Evolutionary conservation across 2,888 invertebrate species (phyloP).

Genomic region (Pyralis farinalis): DNA sequence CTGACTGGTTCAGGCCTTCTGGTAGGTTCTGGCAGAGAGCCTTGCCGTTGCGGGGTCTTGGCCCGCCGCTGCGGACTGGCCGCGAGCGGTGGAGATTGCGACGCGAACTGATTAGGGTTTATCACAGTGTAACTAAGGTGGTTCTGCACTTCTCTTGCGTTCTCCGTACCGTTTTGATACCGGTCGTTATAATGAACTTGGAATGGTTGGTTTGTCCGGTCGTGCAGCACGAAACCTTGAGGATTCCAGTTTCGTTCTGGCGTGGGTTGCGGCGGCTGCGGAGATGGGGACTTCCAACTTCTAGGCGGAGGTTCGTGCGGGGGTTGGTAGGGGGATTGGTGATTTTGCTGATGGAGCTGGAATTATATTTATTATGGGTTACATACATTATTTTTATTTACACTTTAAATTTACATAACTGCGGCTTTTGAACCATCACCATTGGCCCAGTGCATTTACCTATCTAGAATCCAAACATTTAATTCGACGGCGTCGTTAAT

Average conservation of each 20-base stretch:
- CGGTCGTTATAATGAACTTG: conserved; percentile 70
- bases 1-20: conserved; percentile 62
- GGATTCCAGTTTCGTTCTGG: conserved; percentile 64
- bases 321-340: conserved; percentile 35
- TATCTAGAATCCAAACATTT: too few species aligned
- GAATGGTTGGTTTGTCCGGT: conserved; percentile 61
- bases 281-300: conserved; percentile 68
- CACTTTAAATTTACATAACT: too few species aligned
- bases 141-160: conserved; percentile 70
- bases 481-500: too few species aligned
- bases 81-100: conserved; percentile 76
- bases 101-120: conserved; percentile 79
- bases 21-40: conserved; percentile 59
- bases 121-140: conserved; percentile 81
- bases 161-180: conserved; percentile 85
- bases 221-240: conserved; percentile 85
- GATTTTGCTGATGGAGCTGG: conserved; percentile 56
- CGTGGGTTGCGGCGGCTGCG: conserved; percentile 52
- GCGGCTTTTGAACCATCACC: neutral
- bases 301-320: conserved; percentile 56
- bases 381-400: too few species aligned
- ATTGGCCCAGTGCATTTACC: neutral
- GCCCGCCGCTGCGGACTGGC: conserved; percentile 84
- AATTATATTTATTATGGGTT: conserved; percentile 19
- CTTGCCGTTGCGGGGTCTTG: conserved; percentile 79